A percentile compares a stretch with the other conserved stretches of the same genome.
These are phyloP conservation scores for Ctenopoma kingsleyae DNA, from an alignment of 2,797 vertebrate species.

Conservation along the genomic window DNA sequence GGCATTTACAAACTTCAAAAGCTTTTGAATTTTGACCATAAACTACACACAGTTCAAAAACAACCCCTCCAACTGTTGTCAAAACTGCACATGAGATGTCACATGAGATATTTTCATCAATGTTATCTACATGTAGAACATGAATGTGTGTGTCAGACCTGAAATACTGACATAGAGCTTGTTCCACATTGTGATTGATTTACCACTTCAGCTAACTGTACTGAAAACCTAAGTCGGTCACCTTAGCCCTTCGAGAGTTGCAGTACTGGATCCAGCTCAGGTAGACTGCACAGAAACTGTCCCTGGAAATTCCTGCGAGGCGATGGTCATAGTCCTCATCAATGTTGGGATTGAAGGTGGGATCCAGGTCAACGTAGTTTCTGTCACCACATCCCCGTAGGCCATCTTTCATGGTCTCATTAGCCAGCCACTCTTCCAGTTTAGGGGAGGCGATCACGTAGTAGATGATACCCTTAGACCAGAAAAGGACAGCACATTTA, in stretches of 20 bases:
- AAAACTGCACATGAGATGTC: not conserved
- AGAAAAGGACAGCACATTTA: not conserved
- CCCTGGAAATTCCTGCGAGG: slow-evolving; percentile 94
- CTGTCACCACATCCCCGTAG: slow-evolving; percentile 90
- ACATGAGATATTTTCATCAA: not conserved
- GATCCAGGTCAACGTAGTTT: slow-evolving; percentile 97
- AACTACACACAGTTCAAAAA: not conserved
- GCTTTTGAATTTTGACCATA: not conserved
- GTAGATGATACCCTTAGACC: slow-evolving; percentile 94
- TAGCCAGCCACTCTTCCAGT: slow-evolving; percentile 96
- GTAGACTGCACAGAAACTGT: slow-evolving; percentile 97
- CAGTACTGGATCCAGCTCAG: slow-evolving; percentile 98
- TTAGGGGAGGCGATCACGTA: slow-evolving; percentile 94
- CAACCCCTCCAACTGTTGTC: not conserved
- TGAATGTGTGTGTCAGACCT: not conserved
- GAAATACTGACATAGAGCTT: not conserved
- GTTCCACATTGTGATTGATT: not conserved
- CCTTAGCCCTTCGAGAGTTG: slow-evolving; percentile 92
- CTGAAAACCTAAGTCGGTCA: slow-evolving; percentile 48
- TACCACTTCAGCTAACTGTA: too few relatives aligned
- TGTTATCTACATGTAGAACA: too few relatives aligned
- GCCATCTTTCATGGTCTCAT: slow-evolving; percentile 96
- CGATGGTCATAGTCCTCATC: slow-evolving; percentile 98
- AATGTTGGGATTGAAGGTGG: slow-evolving; percentile 98
- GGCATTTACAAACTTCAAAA: not conserved